phyloP scores from a whole-genome alignment of 2,888 invertebrate species.

The Seira sanloemensis region DNA sequence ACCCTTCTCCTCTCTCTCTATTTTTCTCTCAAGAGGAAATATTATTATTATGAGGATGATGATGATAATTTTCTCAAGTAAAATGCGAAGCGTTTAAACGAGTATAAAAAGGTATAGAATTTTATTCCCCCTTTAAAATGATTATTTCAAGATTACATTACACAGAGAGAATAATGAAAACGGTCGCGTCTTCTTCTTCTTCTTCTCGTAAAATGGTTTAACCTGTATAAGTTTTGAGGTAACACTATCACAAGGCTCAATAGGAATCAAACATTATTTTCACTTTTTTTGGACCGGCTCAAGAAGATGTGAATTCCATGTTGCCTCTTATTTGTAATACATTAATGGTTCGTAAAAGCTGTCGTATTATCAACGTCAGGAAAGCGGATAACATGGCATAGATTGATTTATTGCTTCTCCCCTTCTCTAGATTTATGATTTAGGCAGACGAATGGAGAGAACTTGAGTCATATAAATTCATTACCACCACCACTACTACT shows the following conservation, averaged over 20 bases:
- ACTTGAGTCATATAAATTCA: neutral
- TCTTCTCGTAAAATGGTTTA: slow-evolving; percentile 9
- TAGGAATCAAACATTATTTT: no score
- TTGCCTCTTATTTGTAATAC: slow-evolving; percentile 52
- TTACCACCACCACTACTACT: neutral
- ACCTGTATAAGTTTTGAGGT: neutral
- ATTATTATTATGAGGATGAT: slow-evolving; percentile 34
- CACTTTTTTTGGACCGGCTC: neutral
- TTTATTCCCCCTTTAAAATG: neutral
- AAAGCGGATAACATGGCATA: slow-evolving; percentile 52
- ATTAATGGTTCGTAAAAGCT: slow-evolving; percentile 48
- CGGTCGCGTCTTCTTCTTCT: neutral
- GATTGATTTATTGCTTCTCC: slow-evolving; percentile 72
- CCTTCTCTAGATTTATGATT: slow-evolving; percentile 69
- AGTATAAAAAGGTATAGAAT: neutral
- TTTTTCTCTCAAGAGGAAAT: slow-evolving; percentile 20
- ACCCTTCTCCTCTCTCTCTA: slow-evolving; percentile 44
- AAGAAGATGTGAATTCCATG: neutral
- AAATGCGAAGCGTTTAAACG: neutral
- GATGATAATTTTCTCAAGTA: slow-evolving; percentile 40
- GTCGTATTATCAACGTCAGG: slow-evolving; percentile 52
- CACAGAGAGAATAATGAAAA: neutral
- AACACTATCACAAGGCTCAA: neutral
- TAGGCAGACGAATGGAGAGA: neutral
- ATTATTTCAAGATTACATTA: neutral